Percentiles rank a stretch among this genome's conserved stretches.
Evolutionary conservation across 2,888 invertebrate genomes (phyloP).

Genomic region (Amiota communis): DNA sequence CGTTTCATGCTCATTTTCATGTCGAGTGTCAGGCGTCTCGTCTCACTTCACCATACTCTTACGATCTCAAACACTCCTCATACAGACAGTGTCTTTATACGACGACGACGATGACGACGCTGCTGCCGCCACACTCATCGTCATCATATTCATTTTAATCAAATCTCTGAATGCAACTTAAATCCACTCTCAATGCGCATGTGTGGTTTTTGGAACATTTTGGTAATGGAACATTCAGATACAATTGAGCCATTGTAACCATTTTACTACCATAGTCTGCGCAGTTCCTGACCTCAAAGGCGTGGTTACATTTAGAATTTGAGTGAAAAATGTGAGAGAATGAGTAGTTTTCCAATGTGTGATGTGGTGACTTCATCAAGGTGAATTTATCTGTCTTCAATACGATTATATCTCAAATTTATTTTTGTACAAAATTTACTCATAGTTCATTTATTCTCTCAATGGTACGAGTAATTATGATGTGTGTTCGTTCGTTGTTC

Average conservation of each 20-base stretch:
- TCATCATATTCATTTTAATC: not conserved
- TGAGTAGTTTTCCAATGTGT: not conserved
- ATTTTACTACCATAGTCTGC: constrained; percentile 18
- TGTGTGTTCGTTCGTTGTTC: too few relatives aligned
- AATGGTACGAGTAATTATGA: too few relatives aligned
- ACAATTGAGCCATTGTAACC: not conserved
- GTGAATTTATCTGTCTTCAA: too few relatives aligned
- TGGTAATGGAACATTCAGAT: constrained; percentile 24
- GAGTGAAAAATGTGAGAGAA: not conserved
- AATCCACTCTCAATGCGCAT: constrained; percentile 4
- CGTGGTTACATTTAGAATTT: not conserved
- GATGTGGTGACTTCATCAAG: not conserved
- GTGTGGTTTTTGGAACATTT: constrained; percentile 10
- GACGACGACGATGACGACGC: not conserved
- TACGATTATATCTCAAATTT: too few relatives aligned
- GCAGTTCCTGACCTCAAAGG: constrained; percentile 20
- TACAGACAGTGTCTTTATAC: not conserved
- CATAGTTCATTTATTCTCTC: too few relatives aligned
- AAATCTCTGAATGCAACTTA: constrained; percentile 10
- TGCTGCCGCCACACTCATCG: not conserved
- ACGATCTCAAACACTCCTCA: not conserved
- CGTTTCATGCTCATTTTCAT: constrained; percentile 70
- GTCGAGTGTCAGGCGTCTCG: constrained; percentile 54
- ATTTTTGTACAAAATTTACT: too few relatives aligned
- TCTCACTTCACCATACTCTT: constrained; percentile 37